Evolutionary conservation across 2,888 invertebrate genomes (phyloP), one percentile per base, ranked within the genome.

Genomic region (Scrobipalpa atriplicella): DNA sequence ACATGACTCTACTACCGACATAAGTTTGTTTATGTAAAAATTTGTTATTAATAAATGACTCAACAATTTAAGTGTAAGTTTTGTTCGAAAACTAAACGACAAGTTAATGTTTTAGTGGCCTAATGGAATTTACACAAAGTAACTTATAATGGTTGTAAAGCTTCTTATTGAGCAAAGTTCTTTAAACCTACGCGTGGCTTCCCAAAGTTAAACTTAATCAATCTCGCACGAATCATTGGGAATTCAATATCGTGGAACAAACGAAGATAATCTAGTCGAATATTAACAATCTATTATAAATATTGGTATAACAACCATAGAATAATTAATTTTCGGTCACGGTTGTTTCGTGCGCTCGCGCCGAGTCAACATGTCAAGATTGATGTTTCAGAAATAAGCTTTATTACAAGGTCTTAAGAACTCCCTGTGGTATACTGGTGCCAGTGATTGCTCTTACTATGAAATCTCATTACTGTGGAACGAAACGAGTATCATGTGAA

Each of bases 391-490:
- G 29, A 29, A 56, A 18, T 19, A 21, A 56, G 13, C 54, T 9
- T 13, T 56, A 21, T 56, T 56, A 29, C 54, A 21, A 56, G 13
- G 8, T 0, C 13, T n/a, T 47, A 16, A 56, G 54, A 56, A 0
- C 6, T 13, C 1, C 13, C 21, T 21, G 21, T 13, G 13, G 11
- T 21, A 13, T 21, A 56, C 21, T 2, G 54, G 19, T 21, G 21
- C 10, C 13, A 21, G 54, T 56, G 21, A 56, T 56, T 21, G 54
- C 21, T 21, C 29, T 13, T 58, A 75, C 81, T 84, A 82, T 85
- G 78, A 82, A 86, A 85, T 85, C 79, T 78, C 80, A 83, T 84
- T 84, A 84, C 78, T n/a, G 74, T 78, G 81, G 77, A 82, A 84
- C 83, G 74, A 76, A 84, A 80, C 81, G 75, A 75, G 82, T 82